These are phyloP conservation scores for Drosophila tripunctata DNA, from an alignment of 2,888 invertebrate genomes.

Conservation along the genomic window DNA sequence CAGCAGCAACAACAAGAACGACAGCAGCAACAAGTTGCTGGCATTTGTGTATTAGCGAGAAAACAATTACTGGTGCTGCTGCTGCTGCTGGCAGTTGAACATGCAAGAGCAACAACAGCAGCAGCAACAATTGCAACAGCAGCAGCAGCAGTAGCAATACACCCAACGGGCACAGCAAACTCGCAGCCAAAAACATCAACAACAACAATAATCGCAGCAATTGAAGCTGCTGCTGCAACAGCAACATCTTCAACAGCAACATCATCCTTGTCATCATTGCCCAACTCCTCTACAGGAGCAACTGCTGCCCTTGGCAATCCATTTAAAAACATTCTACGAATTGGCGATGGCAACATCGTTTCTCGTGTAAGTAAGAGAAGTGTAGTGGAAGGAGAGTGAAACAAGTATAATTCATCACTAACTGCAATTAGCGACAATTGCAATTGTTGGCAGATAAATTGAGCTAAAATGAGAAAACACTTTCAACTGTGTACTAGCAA, in stretches of 20 bases:
- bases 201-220: slow-evolving; percentile 32
- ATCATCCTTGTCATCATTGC: slow-evolving; percentile 22
- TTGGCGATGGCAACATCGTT: slow-evolving; percentile 83
- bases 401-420: slow-evolving; percentile 54
- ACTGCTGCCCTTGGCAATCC: slow-evolving; percentile 50
- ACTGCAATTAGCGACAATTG: slow-evolving; percentile 63
- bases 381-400: background rate
- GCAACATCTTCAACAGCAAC: slow-evolving; percentile 28
- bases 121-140: slow-evolving; percentile 30
- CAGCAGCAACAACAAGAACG: slow-evolving; percentile 34
- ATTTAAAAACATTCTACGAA: slow-evolving; percentile 78
- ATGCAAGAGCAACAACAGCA: slow-evolving; percentile 50
- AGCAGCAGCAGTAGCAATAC: slow-evolving; percentile 45
- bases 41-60: slow-evolving; percentile 37
- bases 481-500: slow-evolving; percentile 10
- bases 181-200: slow-evolving; percentile 19
- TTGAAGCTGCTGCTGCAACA: slow-evolving; percentile 16
- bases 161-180: slow-evolving; percentile 32
- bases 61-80: slow-evolving; percentile 37
- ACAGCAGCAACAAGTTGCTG: slow-evolving; percentile 62
- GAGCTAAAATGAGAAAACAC: background rate
- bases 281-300: slow-evolving; percentile 36
- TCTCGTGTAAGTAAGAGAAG: slow-evolving; percentile 73
- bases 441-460: slow-evolving; percentile 37
- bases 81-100: slow-evolving; percentile 64